Conservation (phyloP, 2,113 vertebrate species). For the Petrocephalus zakoni region DNA sequence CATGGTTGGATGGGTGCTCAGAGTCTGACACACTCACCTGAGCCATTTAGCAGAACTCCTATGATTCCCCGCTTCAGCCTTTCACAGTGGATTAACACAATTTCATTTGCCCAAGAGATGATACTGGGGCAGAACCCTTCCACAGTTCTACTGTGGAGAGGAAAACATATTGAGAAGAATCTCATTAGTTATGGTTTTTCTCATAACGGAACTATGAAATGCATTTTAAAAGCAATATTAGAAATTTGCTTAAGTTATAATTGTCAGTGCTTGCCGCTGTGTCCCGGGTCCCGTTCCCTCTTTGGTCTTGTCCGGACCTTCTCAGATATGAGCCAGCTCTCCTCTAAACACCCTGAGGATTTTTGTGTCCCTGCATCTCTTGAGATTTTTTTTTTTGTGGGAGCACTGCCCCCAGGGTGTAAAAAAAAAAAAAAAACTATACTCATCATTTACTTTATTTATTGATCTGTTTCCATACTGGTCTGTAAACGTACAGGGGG, state of each 20-base stretch:
- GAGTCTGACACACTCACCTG: not conserved
- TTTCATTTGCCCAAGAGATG: not conserved
- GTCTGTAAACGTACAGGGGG: not conserved
- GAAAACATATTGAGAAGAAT: not conserved
- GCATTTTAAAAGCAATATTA: not conserved
- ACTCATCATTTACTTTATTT: too few relatives aligned
- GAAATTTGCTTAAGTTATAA: not conserved
- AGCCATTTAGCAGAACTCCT: not conserved
- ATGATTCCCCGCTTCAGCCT: conserved; percentile 1
- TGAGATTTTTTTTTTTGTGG: not conserved
- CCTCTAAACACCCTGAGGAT: not conserved
- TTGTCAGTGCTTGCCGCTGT: not conserved
- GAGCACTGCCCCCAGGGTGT: not conserved
- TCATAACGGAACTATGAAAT: not conserved
- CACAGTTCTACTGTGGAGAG: not conserved
- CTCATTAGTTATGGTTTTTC: conserved; percentile 8
- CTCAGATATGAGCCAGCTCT: not conserved
- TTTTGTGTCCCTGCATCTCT: not conserved
- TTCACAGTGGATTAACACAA: not conserved
- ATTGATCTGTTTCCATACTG: not conserved
- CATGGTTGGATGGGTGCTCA: not conserved
- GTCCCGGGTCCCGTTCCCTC: not conserved
- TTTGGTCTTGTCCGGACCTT: not conserved
- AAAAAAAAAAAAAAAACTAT: not conserved
- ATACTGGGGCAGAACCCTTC: not conserved